A percentile compares a stretch with the other conserved stretches of the same genome.
Conservation (phyloP, 1,140 invertebrate species). For the Globodera rostochiensis region DNA sequence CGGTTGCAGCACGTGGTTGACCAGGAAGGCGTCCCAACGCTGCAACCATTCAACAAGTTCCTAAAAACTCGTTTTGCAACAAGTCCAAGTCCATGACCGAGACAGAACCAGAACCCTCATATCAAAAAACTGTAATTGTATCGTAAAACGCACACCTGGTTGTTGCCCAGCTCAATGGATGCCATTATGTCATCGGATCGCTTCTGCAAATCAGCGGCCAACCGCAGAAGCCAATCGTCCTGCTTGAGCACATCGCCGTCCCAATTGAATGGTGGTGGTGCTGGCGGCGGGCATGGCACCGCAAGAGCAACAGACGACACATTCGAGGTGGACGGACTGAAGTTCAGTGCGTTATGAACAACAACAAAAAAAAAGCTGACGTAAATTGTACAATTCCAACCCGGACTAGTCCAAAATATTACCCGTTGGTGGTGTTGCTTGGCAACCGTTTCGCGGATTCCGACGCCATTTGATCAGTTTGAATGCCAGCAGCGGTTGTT, state of each 20-base stretch:
- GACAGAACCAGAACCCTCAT: no score
- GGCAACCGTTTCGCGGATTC: no score
- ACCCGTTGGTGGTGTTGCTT: no score
- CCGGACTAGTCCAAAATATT: no score
- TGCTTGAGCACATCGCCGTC: background rate
- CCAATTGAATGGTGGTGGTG: background rate
- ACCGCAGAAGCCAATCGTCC: conserved; percentile 35
- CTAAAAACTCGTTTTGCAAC: conserved; percentile 1
- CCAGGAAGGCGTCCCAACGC: conserved; percentile 47
- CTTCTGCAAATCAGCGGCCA: conserved; percentile 45
- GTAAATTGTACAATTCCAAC: no score
- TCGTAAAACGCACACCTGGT: background rate
- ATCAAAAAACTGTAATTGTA: background rate
- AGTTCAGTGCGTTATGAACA: no score
- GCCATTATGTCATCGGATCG: conserved; percentile 42
- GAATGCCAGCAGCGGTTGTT: no score
- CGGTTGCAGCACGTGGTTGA: conserved; percentile 45
- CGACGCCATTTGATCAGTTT: no score
- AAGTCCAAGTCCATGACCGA: background rate
- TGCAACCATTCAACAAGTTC: conserved; percentile 49
- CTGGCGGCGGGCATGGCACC: background rate
- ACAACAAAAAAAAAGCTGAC: no score
- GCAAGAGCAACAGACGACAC: conserved; percentile 3
- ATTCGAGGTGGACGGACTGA: background rate
- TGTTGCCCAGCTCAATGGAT: conserved; percentile 32